phyloP scores from a whole-genome alignment of 1,140 invertebrate species.

The Magallana gigas region DNA sequence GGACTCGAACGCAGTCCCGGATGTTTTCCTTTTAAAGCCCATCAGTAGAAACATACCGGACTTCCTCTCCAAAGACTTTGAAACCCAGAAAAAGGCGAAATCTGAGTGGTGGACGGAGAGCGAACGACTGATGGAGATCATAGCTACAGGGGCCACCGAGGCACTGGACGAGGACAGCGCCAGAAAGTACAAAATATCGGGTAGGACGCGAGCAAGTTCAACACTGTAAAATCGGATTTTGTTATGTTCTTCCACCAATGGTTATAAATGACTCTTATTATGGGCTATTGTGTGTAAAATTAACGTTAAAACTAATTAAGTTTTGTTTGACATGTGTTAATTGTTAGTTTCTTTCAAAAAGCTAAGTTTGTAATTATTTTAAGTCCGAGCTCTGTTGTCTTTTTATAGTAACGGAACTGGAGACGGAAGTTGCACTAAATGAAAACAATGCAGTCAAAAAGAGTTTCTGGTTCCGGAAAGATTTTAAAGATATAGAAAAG shows the following conservation, averaged over 20 bases:
- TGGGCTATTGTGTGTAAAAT: too few species aligned
- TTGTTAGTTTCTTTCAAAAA: neutral
- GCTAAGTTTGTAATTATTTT: neutral
- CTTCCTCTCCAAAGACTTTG: conserved; percentile 57
- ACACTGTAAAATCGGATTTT: neutral
- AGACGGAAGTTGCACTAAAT: conserved; percentile 57
- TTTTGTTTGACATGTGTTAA: neutral
- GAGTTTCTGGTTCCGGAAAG: conserved; percentile 67
- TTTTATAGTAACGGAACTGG: conserved; percentile 66
- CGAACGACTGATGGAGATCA: conserved; percentile 53
- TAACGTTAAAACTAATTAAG: neutral
- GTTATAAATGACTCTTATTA: neutral
- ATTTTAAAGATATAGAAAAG: conserved; percentile 62
- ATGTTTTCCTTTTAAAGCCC: conserved; percentile 86
- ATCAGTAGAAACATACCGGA: conserved; percentile 72
- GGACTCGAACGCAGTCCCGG: conserved; percentile 84
- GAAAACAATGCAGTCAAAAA: conserved; percentile 30
- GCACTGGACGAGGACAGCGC: conserved; percentile 57
- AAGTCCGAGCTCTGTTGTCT: neutral
- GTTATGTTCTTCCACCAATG: neutral
- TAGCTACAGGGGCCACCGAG: conserved; percentile 56
- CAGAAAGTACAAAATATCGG: conserved; percentile 60
- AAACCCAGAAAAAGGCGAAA: conserved; percentile 54
- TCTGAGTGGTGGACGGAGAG: conserved; percentile 62
- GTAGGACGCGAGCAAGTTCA: conserved; percentile 36